Evolutionary conservation across 1,140 invertebrate species (phyloP).

Genomic region (Rhizoglyphus robini): DNA sequence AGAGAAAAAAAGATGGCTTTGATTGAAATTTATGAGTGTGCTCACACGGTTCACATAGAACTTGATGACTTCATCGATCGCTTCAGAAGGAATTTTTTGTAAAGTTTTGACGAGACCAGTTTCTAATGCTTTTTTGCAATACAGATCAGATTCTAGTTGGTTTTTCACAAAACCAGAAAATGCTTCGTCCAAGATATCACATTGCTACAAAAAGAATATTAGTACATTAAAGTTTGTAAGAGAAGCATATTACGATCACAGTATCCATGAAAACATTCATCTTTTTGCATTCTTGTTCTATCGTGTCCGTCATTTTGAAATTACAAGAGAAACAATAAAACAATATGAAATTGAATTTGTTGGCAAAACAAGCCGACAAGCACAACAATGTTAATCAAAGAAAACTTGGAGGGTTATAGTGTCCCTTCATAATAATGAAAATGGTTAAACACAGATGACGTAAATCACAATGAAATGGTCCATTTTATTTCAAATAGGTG

Average conservation of each 20-base stretch:
- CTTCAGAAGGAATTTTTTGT: slow-evolving; percentile 28
- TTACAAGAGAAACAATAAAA: too few species aligned
- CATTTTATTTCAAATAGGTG: too few species aligned
- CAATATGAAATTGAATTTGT: too few species aligned
- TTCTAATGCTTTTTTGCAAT: slow-evolving; percentile 48
- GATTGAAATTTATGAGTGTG: slow-evolving; percentile 50
- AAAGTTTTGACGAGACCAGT: slow-evolving; percentile 38
- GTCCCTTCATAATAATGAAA: too few species aligned
- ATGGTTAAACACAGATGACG: too few species aligned
- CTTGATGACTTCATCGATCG: slow-evolving; percentile 54
- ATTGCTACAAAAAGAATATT: slow-evolving; percentile 41
- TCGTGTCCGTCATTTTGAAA: too few species aligned
- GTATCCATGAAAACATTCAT: not conserved
- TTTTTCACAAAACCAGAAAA: slow-evolving; percentile 70
- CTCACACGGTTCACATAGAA: slow-evolving; percentile 54
- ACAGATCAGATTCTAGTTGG: slow-evolving; percentile 48
- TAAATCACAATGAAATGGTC: too few species aligned
- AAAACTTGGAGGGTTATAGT: too few species aligned
- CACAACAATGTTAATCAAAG: too few species aligned
- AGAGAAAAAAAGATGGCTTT: slow-evolving; percentile 53
- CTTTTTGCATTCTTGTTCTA: too few species aligned
- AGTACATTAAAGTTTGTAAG: not conserved
- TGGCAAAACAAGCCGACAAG: too few species aligned
- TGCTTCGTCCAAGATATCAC: slow-evolving; percentile 67
- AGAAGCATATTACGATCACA: not conserved